Percentiles rank a stretch among this genome's conserved stretches.
phyloP scores from a whole-genome alignment of 2,888 invertebrate species.

The Chrysodeixis includens region DNA sequence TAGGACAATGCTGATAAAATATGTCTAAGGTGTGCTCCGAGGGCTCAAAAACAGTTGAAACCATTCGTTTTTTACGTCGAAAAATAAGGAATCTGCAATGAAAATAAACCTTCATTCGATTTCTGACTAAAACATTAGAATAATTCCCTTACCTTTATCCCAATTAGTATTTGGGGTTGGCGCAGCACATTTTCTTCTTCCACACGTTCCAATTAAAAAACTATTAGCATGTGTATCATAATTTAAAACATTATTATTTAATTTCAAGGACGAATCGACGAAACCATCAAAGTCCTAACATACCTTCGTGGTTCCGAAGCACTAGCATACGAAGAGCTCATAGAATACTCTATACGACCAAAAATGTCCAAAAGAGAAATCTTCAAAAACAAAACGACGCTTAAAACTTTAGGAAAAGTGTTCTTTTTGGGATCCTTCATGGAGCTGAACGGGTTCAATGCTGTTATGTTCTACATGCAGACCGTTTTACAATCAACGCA shows the following conservation, averaged over 20 bases:
- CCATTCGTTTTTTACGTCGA: too few relatives aligned
- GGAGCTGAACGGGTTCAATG: not conserved
- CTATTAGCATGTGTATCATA: too few relatives aligned
- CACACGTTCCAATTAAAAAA: too few relatives aligned
- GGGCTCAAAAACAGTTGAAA: too few relatives aligned
- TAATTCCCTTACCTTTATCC: too few relatives aligned
- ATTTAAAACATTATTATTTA: not conserved
- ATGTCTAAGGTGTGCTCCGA: too few relatives aligned
- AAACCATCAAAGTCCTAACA: not conserved
- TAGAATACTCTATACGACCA: not conserved
- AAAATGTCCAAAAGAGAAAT: not conserved
- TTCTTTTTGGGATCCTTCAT: not conserved
- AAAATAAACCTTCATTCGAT: too few relatives aligned
- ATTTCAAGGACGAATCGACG: not conserved
- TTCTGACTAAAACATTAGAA: too few relatives aligned
- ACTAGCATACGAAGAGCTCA: not conserved
- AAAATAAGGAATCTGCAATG: too few relatives aligned
- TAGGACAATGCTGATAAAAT: too few relatives aligned
- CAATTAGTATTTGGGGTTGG: too few relatives aligned
- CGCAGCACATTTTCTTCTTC: too few relatives aligned
- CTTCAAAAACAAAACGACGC: not conserved
- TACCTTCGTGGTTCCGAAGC: not conserved
- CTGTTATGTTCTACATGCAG: slow-evolving; percentile 1
- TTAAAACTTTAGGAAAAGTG: slow-evolving; percentile 1
- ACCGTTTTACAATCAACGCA: not conserved